phyloP scores from a whole-genome alignment of 2,797 vertebrate species.

The Fratercula arctica region DNA sequence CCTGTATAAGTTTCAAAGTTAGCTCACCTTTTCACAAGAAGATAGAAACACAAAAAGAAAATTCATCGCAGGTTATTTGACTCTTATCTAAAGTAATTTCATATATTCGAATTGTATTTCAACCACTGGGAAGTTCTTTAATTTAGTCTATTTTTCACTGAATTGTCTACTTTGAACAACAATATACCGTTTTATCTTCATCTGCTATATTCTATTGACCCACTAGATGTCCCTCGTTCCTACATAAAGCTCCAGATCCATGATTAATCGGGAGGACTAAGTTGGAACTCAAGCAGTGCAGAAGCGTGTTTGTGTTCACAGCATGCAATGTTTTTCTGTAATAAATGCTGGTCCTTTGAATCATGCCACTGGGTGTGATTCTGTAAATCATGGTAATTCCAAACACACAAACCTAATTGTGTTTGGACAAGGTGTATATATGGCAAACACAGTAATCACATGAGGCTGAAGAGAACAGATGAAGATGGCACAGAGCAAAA shows the following conservation, averaged over 20 bases:
- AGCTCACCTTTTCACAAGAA: background rate
- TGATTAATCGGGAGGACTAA: background rate
- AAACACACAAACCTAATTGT: background rate
- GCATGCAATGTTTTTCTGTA: background rate
- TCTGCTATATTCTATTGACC: background rate
- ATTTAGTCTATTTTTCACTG: background rate
- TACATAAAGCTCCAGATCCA: background rate
- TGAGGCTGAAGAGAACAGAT: background rate
- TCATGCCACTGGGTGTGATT: background rate
- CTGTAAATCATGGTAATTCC: background rate
- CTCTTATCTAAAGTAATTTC: background rate
- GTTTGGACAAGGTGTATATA: background rate
- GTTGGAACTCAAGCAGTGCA: background rate
- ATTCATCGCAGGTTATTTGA: background rate
- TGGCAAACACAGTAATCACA: background rate
- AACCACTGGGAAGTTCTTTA: background rate
- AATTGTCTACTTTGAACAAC: background rate
- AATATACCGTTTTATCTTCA: background rate
- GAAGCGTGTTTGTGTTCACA: background rate
- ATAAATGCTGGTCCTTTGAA: background rate
- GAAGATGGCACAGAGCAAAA: background rate
- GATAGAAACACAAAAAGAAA: background rate
- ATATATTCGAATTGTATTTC: background rate
- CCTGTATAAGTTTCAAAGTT: background rate
- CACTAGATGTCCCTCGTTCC: conserved; percentile 59